phyloP scores from a whole-genome alignment of 2,113 vertebrate genomes.

The Perca flavescens region DNA sequence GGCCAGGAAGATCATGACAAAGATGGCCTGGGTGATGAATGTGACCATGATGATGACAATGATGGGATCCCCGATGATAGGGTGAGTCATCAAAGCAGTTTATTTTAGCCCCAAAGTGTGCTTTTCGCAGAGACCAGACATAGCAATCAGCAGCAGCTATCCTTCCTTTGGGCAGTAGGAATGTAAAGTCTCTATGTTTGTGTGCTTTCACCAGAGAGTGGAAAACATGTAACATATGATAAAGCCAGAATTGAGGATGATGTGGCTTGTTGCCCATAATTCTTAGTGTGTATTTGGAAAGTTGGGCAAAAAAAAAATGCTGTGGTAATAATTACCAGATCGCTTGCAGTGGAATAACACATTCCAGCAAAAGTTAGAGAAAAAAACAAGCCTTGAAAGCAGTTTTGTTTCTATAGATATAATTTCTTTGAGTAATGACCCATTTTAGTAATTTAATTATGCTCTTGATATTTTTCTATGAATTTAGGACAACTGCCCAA shows the following conservation, averaged over 20 bases:
- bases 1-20: conserved; percentile 99
- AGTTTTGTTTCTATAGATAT: conserved; percentile 39
- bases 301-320: conserved; percentile 56
- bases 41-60: conserved; percentile 95
- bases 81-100: conserved; percentile 84
- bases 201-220: conserved; percentile 48
- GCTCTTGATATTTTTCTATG: conserved; percentile 32
- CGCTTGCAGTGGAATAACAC: conserved; percentile 58
- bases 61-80: conserved; percentile 95
- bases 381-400: conserved; percentile 25
- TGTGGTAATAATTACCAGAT: conserved; percentile 70
- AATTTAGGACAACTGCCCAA: conserved; percentile 95
- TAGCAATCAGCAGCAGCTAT: conserved; percentile 70
- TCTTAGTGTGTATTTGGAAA: conserved; percentile 73
- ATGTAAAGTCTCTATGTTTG: conserved; percentile 51
- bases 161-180: conserved; percentile 65
- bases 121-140: conserved; percentile 65
- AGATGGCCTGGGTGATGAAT: conserved; percentile 96
- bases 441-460: conserved; percentile 35
- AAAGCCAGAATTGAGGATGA: conserved; percentile 54
- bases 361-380: conserved; percentile 51
- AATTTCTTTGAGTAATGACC: conserved; percentile 1
- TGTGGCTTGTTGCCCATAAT: conserved; percentile 67
- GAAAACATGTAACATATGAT: conserved; percentile 64
- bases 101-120: conserved; percentile 45